Evolutionary conservation across 2,113 vertebrate genomes (phyloP), one percentile per base, ranked within the genome.

Genomic region (Macroglossus sobrinus): DNA sequence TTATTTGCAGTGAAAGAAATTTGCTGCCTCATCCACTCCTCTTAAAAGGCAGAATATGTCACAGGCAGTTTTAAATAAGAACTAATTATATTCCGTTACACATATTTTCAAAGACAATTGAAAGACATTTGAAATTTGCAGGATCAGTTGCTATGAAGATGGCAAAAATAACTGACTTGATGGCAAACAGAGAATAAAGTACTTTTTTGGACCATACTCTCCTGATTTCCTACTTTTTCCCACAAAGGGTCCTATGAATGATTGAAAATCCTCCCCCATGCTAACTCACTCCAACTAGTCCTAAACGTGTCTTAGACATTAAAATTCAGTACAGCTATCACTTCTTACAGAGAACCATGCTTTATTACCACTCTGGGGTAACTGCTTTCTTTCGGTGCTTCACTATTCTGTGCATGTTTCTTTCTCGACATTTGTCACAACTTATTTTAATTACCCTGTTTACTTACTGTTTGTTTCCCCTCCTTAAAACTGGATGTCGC

Each of bases 11-110:
- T 2, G 64, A 82, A 82, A 93, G 18, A 86, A n/a, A 89, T 63
- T 47, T 85, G n/a, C 5, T 4, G 13, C 2, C 0, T 81, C 3
- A 0, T n/a, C 6, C 16, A 2, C 16, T 35, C 15, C 1, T 68
- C 14, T 38, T 84, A 26, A 64, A 72, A 85, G 71, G 35, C 11
- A 92, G 22, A 93, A 87, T 71, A 55, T 45, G 5, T 38, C 85
- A 85, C 4, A 59, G 13, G 15, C 0, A 72, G 5, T 78, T 91
- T 94, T 89, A 78, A 78, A 40, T 78, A 19, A 71, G 14, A 80
- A 64, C 1, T 22, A 84, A 35, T 18, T 38, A 0, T 3, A 72
- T 57, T 92, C 13, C 76, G 2, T 43, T 16, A 22, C 2, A 43
- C 16, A 35, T 7, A 50, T 30, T 61, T 11, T 0, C 28, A 74